Conservation (phyloP, 2,113 vertebrate genomes). For the Columba janthina region DNA sequence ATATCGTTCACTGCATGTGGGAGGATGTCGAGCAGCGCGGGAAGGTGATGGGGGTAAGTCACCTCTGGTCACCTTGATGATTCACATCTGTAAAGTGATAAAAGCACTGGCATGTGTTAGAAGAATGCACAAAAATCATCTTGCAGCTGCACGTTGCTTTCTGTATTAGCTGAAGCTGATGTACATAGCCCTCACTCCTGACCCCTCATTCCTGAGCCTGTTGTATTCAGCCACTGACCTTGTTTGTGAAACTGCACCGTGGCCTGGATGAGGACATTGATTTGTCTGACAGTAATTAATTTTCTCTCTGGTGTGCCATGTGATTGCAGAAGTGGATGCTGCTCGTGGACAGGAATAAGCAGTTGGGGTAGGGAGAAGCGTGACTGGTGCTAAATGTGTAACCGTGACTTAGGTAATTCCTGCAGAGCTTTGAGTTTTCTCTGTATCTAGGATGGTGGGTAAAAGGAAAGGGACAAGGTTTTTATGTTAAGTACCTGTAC, state of each 20-base stretch:
- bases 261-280: background rate
- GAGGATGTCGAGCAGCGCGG: constrained; percentile 95
- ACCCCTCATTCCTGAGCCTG: background rate
- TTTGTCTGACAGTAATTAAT: background rate
- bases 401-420: background rate
- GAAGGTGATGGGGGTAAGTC: constrained; percentile 96
- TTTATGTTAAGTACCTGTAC: background rate
- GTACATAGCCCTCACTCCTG: background rate
- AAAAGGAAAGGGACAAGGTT: background rate
- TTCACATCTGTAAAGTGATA: background rate
- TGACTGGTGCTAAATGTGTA: background rate
- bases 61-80: background rate
- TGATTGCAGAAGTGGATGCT: background rate
- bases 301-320: background rate
- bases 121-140: background rate
- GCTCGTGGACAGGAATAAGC: background rate
- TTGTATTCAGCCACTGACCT: background rate
- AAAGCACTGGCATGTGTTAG: background rate
- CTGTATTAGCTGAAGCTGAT: background rate
- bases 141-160: background rate
- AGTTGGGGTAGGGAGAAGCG: background rate
- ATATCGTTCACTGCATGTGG: constrained; percentile 98
- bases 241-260: background rate
- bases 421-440: background rate
- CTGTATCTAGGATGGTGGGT: background rate